These are phyloP conservation scores for Meteorus colon DNA, from an alignment of 2,888 invertebrate genomes.

Conservation along the genomic window DNA sequence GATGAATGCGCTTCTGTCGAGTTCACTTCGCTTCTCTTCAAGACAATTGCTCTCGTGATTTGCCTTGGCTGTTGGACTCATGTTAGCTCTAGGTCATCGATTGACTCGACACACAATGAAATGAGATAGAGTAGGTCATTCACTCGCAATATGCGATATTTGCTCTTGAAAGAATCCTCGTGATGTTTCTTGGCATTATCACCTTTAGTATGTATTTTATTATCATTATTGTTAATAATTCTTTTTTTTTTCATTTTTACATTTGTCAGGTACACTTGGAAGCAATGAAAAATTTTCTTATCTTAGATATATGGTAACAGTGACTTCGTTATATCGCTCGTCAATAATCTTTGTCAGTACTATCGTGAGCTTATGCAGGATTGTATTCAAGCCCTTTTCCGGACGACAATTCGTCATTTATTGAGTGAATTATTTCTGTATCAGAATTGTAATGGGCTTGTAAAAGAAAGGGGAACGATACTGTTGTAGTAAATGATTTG, in stretches of 20 bases:
- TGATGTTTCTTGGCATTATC: neutral
- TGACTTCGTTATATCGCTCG: constrained; percentile 30
- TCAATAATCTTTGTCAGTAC: constrained; percentile 41
- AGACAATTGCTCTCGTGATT: neutral
- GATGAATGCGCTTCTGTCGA: neutral
- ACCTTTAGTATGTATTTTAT: neutral
- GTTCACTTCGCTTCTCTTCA: neutral
- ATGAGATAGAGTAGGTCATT: neutral
- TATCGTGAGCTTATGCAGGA: constrained; percentile 27
- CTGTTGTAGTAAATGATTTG: neutral
- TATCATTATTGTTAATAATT: neutral
- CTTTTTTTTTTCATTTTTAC: neutral
- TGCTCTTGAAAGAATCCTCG: neutral
- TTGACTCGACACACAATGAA: neutral
- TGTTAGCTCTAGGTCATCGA: constrained; percentile 9
- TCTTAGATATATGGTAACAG: constrained; percentile 40
- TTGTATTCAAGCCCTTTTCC: neutral
- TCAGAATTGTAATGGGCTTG: neutral
- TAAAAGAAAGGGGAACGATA: neutral
- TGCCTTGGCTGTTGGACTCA: too few relatives aligned
- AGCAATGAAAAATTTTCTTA: constrained; percentile 40
- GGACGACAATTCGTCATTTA: neutral
- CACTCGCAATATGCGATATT: neutral
- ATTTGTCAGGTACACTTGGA: constrained; percentile 20
- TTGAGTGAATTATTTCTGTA: neutral